phyloP scores from a whole-genome alignment of 92 coral and sea anemone species.

The Plumapathes pennacea region DNA sequence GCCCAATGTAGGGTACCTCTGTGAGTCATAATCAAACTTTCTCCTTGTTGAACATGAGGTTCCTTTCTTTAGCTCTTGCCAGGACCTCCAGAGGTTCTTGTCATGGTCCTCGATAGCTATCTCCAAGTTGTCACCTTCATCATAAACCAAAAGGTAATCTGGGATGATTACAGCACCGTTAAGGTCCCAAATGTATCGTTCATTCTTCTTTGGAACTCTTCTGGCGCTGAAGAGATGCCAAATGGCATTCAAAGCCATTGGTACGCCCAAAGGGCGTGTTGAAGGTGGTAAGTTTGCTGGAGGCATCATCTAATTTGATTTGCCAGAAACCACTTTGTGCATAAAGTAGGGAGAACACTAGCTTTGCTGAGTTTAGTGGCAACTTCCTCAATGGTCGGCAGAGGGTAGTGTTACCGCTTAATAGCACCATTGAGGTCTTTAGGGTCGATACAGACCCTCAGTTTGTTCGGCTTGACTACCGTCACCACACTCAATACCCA shows the following conservation, averaged over 20 bases:
- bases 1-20: slow-evolving; percentile 37
- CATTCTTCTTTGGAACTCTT: slow-evolving; percentile 31
- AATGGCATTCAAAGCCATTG: slow-evolving; percentile 31
- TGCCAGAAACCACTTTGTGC: slow-evolving; percentile 24
- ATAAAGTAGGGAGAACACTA: slow-evolving; percentile 20
- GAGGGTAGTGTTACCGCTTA: slow-evolving; percentile 16
- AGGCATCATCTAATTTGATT: slow-evolving; percentile 5
- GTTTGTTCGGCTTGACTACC: slow-evolving; percentile 39
- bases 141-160: slow-evolving; percentile 27
- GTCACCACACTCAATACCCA: slow-evolving; percentile 36
- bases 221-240: slow-evolving; percentile 36
- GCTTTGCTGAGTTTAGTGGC: slow-evolving; percentile 13
- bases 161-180: slow-evolving; percentile 31
- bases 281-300: slow-evolving; percentile 16
- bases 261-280: slow-evolving; percentile 18
- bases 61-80: slow-evolving; percentile 27
- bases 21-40: slow-evolving; percentile 20
- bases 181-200: slow-evolving; percentile 22
- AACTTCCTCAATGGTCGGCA: slow-evolving; percentile 17
- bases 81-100: slow-evolving; percentile 19
- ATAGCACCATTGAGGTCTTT: slow-evolving; percentile 20
- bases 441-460: slow-evolving; percentile 29
- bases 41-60: slow-evolving; percentile 24
- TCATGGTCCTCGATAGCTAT: slow-evolving; percentile 26
- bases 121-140: slow-evolving; percentile 21